Percentiles rank a stretch among this genome's conserved stretches.
These are phyloP conservation scores for Synanthedon tipuliformis DNA, from an alignment of 2,888 invertebrate species.

Conservation along the genomic window DNA sequence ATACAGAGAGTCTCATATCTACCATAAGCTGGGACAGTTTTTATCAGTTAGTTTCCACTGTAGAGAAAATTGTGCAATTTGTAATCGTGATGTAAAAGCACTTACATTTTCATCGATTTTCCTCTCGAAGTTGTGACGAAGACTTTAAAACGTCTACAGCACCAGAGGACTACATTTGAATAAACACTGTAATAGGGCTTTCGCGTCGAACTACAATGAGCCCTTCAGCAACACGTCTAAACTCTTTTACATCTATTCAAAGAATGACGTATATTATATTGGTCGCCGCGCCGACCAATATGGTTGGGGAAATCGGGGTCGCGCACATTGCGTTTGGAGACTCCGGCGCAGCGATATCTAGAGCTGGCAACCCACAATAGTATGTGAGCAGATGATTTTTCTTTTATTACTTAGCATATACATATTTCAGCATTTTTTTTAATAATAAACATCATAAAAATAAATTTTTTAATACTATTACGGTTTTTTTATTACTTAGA, in stretches of 20 bases:
- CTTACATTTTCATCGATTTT: conserved; percentile 66
- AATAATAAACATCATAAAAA: too few species aligned
- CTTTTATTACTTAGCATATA: background rate
- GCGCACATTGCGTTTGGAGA: background rate
- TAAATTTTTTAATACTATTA: too few species aligned
- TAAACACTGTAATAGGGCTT: conserved; percentile 57
- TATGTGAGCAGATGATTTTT: background rate
- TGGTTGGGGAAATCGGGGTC: background rate
- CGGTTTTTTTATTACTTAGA: background rate
- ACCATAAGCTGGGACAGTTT: too few species aligned
- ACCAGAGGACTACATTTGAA: conserved; percentile 69
- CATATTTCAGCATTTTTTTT: background rate
- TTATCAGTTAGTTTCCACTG: too few species aligned
- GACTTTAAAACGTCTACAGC: conserved; percentile 38
- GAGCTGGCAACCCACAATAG: too few species aligned
- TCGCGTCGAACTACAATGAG: conserved; percentile 67
- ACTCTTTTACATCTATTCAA: conserved; percentile 56
- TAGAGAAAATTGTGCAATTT: conserved; percentile 37
- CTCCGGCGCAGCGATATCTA: background rate
- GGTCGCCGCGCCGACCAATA: too few species aligned
- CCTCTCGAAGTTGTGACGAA: conserved; percentile 48
- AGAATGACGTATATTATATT: conserved; percentile 22
- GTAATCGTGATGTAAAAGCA: conserved; percentile 14
- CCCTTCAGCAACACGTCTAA: conserved; percentile 57
- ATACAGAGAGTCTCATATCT: too few species aligned